phyloP scores from a whole-genome alignment of 2,888 invertebrate genomes.

The Limnephilus lunatus region DNA sequence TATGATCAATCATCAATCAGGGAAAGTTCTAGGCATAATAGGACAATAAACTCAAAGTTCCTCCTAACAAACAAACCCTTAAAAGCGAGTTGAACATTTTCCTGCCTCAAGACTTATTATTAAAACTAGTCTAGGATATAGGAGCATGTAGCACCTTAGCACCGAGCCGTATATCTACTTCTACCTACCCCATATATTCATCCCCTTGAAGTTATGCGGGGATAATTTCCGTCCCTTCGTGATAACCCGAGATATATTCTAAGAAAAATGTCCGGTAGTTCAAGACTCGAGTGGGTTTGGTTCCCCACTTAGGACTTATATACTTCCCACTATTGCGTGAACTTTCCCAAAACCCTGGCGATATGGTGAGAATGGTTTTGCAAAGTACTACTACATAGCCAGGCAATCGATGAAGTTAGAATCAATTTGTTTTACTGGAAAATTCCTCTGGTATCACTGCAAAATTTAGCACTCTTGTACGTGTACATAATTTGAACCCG shows the following conservation, averaged over 20 bases:
- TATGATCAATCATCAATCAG: neutral
- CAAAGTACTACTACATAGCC: neutral
- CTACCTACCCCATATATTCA: conserved; percentile 37
- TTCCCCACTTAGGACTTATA: neutral
- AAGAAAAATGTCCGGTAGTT: conserved; percentile 27
- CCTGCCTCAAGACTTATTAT: conserved; percentile 19
- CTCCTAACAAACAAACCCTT: conserved; percentile 18
- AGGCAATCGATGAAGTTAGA: neutral
- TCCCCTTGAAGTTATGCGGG: conserved; percentile 35
- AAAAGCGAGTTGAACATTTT: conserved; percentile 7
- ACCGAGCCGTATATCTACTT: neutral
- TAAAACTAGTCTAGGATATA: conserved; percentile 22
- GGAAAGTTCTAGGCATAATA: neutral
- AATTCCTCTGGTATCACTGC: neutral
- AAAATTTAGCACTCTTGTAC: neutral
- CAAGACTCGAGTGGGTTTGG: neutral
- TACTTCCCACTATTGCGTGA: neutral
- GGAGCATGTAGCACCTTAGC: neutral
- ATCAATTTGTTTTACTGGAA: neutral
- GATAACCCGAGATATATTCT: conserved; percentile 42
- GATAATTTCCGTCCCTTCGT: conserved; percentile 40
- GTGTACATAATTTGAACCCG: too few species aligned
- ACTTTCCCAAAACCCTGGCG: neutral
- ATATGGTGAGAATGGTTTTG: neutral
- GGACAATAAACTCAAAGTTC: neutral